These are phyloP conservation scores for Antheraea assamensis DNA, from an alignment of 2,888 invertebrate genomes.

Conservation along the genomic window DNA sequence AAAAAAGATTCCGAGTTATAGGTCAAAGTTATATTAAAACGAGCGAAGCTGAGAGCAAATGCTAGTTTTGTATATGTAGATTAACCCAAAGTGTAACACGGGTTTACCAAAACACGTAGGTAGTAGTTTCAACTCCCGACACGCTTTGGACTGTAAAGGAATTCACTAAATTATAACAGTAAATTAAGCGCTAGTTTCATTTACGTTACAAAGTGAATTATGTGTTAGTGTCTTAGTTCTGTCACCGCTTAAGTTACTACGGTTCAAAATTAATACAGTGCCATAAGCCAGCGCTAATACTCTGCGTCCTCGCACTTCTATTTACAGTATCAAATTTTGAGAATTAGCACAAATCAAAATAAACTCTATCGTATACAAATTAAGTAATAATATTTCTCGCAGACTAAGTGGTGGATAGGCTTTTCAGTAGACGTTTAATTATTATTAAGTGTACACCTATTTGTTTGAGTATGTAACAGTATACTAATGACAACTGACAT, in stretches of 20 bases:
- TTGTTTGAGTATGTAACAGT: slow-evolving; percentile 77
- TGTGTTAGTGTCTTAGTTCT: slow-evolving; percentile 81
- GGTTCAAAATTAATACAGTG: slow-evolving; percentile 82
- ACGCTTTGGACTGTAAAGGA: slow-evolving; percentile 60
- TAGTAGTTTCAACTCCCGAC: slow-evolving; percentile 13
- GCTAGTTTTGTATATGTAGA: neutral
- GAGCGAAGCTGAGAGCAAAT: too few species aligned
- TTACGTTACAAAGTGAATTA: slow-evolving; percentile 81
- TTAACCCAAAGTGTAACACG: neutral
- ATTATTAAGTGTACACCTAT: slow-evolving; percentile 80
- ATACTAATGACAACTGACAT: slow-evolving; percentile 76
- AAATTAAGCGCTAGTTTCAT: slow-evolving; percentile 81
- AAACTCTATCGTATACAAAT: slow-evolving; percentile 32
- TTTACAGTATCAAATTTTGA: slow-evolving; percentile 76
- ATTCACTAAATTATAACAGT: slow-evolving; percentile 80
- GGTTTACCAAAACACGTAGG: slow-evolving; percentile 13
- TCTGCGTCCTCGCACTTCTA: slow-evolving; percentile 66
- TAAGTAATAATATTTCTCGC: slow-evolving; percentile 37
- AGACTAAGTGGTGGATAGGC: slow-evolving; percentile 41
- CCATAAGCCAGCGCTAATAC: slow-evolving; percentile 80
- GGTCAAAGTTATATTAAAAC: too few species aligned
- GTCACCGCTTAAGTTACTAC: slow-evolving; percentile 81
- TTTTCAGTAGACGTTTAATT: slow-evolving; percentile 55
- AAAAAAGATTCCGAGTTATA: too few species aligned
- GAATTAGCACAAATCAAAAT: slow-evolving; percentile 34